phyloP scores from a whole-genome alignment of 2,113 vertebrate species.

The Mobula birostris region DNA sequence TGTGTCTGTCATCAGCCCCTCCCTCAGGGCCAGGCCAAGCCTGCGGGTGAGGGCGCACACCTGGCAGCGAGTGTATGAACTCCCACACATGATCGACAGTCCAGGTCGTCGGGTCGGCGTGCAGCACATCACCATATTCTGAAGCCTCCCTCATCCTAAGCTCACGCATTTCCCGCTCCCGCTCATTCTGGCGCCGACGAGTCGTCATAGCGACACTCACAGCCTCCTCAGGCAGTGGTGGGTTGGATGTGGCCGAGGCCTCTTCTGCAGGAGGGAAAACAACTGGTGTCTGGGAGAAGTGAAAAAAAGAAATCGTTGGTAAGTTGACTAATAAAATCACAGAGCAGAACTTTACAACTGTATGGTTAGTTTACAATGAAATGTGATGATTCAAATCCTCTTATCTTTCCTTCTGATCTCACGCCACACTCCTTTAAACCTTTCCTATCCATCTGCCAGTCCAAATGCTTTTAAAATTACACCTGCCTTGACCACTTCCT shows the following conservation, averaged over 20 bases:
- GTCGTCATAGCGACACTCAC: constrained; percentile 73
- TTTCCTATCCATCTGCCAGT: not conserved
- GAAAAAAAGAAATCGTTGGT: not conserved
- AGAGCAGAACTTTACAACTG: not conserved
- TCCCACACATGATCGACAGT: constrained; percentile 89
- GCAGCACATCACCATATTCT: constrained; percentile 61
- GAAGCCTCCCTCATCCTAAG: constrained; percentile 66
- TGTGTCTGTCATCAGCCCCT: no score
- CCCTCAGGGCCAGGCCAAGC: not conserved
- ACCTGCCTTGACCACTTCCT: no score
- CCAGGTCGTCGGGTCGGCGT: constrained; percentile 76
- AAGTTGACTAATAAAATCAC: not conserved
- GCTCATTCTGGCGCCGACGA: constrained; percentile 69
- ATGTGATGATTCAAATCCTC: not conserved
- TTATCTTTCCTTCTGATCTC: no score
- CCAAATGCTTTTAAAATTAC: no score
- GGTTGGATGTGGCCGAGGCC: constrained; percentile 47
- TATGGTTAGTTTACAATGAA: not conserved
- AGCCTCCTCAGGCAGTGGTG: constrained; percentile 58
- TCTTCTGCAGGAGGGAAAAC: constrained; percentile 68
- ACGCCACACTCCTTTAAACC: not conserved
- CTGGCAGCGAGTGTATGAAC: constrained; percentile 87
- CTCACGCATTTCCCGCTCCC: constrained; percentile 54
- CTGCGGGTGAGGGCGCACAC: constrained; percentile 49
- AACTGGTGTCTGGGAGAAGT: constrained; percentile 60